These are phyloP conservation scores for Aphrophora alni DNA, from an alignment of 2,888 invertebrate species.

Conservation along the genomic window DNA sequence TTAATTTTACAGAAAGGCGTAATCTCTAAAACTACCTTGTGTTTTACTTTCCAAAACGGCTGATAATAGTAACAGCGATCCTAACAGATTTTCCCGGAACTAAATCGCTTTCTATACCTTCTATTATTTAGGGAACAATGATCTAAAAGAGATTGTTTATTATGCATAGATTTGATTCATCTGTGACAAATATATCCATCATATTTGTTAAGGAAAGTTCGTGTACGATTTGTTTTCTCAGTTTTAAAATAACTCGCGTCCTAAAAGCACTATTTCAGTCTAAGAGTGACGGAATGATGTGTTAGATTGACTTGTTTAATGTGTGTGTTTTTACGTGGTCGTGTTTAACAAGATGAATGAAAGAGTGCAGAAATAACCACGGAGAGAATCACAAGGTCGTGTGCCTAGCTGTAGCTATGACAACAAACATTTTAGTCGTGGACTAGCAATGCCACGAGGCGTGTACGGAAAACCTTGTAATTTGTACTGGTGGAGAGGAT, in stretches of 20 bases:
- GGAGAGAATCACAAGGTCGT: not conserved
- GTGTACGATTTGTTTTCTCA: not conserved
- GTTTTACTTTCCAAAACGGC: not conserved
- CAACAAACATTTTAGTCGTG: not conserved
- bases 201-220: not conserved
- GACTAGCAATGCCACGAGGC: slow-evolving; percentile 17
- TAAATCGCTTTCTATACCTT: not conserved
- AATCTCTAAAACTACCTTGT: no score
- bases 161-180: not conserved
- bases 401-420: no score
- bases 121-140: no score
- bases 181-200: not conserved
- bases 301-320: no score
- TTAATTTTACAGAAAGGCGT: no score
- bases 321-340: not conserved
- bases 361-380: not conserved
- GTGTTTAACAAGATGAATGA: not conserved
- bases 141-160: not conserved
- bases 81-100: not conserved
- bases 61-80: not conserved
- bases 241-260: no score
- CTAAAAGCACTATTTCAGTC: no score
- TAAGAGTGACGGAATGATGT: no score
- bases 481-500: slow-evolving; percentile 32
- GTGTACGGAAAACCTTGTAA: slow-evolving; percentile 33